phyloP scores from a whole-genome alignment of 2,113 vertebrate genomes.

The Galbula dea region DNA sequence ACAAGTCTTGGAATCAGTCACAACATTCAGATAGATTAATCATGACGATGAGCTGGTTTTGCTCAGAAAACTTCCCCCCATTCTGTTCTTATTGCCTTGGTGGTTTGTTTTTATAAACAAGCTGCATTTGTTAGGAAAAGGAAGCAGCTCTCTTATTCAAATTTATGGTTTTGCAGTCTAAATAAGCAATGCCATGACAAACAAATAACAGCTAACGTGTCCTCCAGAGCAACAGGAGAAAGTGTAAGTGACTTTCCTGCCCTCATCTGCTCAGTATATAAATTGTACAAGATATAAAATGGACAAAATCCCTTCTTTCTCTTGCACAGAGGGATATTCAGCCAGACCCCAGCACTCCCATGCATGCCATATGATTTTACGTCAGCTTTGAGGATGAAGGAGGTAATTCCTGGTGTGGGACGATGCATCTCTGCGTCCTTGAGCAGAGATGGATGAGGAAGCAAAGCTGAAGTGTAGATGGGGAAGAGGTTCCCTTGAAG shows the following conservation, averaged over 20 bases:
- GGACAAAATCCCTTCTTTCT: background rate
- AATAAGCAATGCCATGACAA: background rate
- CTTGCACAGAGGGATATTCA: fast-evolving
- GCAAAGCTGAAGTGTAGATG: fast-evolving
- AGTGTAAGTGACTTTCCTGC: background rate
- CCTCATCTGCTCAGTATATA: background rate
- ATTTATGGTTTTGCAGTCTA: background rate
- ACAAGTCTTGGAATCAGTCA: background rate
- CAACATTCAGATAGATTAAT: conserved; percentile 1
- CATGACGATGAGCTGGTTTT: background rate
- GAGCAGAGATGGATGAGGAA: background rate
- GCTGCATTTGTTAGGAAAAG: conserved; percentile 8
- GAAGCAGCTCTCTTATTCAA: background rate
- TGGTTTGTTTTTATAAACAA: conserved; percentile 1
- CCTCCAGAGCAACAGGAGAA: background rate
- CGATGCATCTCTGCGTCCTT: fast-evolving
- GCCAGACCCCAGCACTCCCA: too few relatives aligned
- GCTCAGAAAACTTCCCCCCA: background rate
- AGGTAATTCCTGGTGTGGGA: fast-evolving
- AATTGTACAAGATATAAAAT: background rate
- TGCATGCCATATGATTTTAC: fast-evolving
- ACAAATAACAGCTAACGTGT: background rate
- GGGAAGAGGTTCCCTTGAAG: fast-evolving
- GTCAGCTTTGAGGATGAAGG: background rate
- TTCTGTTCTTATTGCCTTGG: background rate